Evolutionary conservation across 1,140 invertebrate species (phyloP).

Genomic region (Eufriesea mexicana): DNA sequence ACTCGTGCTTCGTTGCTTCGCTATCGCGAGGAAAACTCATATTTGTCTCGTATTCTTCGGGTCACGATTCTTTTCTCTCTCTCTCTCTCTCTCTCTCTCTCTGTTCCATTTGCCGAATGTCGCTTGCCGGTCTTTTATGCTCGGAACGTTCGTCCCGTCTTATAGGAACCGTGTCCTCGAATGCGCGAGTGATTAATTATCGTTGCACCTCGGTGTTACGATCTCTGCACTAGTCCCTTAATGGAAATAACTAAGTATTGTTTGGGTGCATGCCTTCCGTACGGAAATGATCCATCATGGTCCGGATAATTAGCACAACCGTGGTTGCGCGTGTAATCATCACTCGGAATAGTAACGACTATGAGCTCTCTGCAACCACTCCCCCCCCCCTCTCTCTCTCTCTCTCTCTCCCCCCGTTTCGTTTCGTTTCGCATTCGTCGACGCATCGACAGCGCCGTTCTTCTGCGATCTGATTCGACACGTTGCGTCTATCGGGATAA

Average conservation of each 20-base stretch:
- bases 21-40: constrained; percentile 31
- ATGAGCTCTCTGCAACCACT: constrained; percentile 27
- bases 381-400: constrained; percentile 11
- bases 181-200: constrained; percentile 72
- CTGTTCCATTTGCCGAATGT: neutral
- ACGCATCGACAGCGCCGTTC: too few species aligned
- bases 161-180: constrained; percentile 63
- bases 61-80: neutral
- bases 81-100: too few species aligned
- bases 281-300: constrained; percentile 78
- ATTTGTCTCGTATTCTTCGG: too few species aligned
- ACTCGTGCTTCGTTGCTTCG: constrained; percentile 11
- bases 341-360: constrained; percentile 75
- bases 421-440: neutral
- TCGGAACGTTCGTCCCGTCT: constrained; percentile 54
- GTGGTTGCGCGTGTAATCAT: constrained; percentile 76
- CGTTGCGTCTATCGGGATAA: too few species aligned
- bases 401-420: constrained; percentile 9
- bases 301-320: constrained; percentile 78
- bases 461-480: too few species aligned
- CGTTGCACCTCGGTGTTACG: constrained; percentile 59
- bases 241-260: constrained; percentile 79
- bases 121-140: constrained; percentile 22
- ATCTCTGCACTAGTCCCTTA: constrained; percentile 68
- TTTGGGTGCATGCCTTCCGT: constrained; percentile 71